Conservation (phyloP, 2,113 vertebrate species). For the Aepyceros melampus region DNA sequence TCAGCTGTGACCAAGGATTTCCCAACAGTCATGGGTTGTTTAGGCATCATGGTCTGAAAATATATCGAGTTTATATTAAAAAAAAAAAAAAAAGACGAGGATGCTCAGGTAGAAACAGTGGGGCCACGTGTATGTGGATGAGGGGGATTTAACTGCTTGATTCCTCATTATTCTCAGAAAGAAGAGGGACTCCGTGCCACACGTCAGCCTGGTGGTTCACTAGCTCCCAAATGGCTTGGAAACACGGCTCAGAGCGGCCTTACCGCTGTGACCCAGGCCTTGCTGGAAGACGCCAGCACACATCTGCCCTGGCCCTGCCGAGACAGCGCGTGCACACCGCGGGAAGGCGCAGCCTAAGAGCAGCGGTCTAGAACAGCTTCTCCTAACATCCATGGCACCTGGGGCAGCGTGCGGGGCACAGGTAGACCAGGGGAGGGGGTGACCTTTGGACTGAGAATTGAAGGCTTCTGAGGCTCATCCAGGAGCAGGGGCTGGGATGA, state of each 20-base stretch:
- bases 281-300: fast-evolving
- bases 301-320: fast-evolving
- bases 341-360: background rate
- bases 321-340: fast-evolving
- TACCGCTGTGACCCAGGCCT: fast-evolving
- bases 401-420: fast-evolving
- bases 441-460: background rate
- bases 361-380: background rate
- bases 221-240: background rate
- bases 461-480: background rate
- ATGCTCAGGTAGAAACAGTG: background rate
- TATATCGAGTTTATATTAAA: background rate
- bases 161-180: background rate
- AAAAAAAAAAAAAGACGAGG: background rate
- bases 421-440: fast-evolving
- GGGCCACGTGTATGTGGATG: background rate
- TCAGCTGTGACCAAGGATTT: background rate
- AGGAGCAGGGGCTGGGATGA: background rate
- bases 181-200: background rate
- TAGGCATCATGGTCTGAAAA: background rate
- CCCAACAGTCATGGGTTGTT: background rate
- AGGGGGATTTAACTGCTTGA: background rate
- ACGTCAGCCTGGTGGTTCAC: background rate
- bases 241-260: background rate
- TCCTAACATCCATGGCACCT: fast-evolving